Conservation (phyloP, 2,113 vertebrate genomes). For the Austrofundulus limnaeus region DNA sequence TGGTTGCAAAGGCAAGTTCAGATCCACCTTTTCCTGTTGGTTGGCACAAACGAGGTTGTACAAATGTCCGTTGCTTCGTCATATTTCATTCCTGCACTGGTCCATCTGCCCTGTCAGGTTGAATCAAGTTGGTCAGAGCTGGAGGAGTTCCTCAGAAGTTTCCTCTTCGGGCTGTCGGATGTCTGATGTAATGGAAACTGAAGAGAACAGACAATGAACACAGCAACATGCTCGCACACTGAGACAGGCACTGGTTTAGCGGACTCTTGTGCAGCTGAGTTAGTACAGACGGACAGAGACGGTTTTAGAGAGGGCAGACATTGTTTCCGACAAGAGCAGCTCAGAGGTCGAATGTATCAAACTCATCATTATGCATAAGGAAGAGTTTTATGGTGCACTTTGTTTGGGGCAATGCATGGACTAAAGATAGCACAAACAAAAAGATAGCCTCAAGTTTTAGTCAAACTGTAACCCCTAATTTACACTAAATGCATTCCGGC, state of each 20-base stretch:
- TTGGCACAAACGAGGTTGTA: too few species aligned
- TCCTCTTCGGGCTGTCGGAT: constrained; percentile 39
- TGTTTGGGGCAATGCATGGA: not conserved
- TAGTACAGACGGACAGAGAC: constrained; percentile 11
- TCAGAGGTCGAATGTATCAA: not conserved
- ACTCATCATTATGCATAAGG: constrained; percentile 2
- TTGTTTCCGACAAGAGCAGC: constrained; percentile 19
- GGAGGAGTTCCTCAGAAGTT: constrained; percentile 51
- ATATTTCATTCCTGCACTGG: constrained; percentile 20
- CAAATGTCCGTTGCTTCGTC: not conserved
- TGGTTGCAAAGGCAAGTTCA: not conserved
- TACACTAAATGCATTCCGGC: too few species aligned
- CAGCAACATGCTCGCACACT: constrained; percentile 8
- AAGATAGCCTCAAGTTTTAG: not conserved
- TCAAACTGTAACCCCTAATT: too few species aligned
- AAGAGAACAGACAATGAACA: constrained; percentile 43
- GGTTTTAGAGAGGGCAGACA: constrained; percentile 14
- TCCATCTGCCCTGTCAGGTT: constrained; percentile 45
- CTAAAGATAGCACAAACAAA: not conserved
- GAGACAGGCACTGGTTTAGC: not conserved
- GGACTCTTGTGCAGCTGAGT: constrained; percentile 19
- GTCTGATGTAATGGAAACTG: constrained; percentile 61
- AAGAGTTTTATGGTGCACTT: not conserved
- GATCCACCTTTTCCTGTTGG: not conserved
- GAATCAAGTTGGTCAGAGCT: constrained; percentile 49